phyloP scores from a whole-genome alignment of 2,797 vertebrate species.

The Pseudochirops corinnae region DNA sequence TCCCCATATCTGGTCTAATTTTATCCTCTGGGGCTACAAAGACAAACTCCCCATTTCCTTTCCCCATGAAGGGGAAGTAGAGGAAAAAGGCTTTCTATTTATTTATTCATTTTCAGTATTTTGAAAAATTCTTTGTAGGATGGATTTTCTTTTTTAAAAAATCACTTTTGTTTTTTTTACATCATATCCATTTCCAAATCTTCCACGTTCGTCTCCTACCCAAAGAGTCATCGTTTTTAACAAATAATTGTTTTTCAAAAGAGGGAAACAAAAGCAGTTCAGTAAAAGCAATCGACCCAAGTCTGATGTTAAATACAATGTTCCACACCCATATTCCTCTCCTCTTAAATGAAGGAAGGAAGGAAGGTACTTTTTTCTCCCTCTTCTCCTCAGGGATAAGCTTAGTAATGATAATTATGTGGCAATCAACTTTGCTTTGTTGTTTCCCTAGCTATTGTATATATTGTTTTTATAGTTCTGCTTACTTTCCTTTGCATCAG shows the following conservation, averaged over 20 bases:
- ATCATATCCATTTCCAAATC: neutral
- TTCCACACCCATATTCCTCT: neutral
- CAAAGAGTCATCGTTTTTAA: neutral
- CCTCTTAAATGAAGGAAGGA: neutral
- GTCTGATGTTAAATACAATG: neutral
- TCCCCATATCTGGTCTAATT: neutral
- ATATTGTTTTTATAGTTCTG: neutral
- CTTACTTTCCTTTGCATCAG: neutral
- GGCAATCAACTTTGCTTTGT: neutral
- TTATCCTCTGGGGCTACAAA: neutral
- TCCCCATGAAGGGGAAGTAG: neutral
- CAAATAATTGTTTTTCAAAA: neutral
- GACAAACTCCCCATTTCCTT: neutral
- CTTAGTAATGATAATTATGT: neutral
- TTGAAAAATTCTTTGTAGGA: neutral
- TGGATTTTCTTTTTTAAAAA: neutral
- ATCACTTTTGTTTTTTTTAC: neutral
- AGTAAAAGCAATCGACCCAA: neutral
- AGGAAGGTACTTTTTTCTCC: neutral
- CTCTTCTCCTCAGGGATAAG: neutral
- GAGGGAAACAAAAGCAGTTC: neutral
- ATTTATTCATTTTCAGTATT: neutral
- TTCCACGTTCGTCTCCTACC: neutral
- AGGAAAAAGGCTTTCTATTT: neutral
- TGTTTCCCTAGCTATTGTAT: neutral